A percentile compares a stretch with the other conserved stretches of the same genome.
Evolutionary conservation across 2,888 invertebrate species (phyloP).

Genomic region (Thecocarcelia acutangulata): DNA sequence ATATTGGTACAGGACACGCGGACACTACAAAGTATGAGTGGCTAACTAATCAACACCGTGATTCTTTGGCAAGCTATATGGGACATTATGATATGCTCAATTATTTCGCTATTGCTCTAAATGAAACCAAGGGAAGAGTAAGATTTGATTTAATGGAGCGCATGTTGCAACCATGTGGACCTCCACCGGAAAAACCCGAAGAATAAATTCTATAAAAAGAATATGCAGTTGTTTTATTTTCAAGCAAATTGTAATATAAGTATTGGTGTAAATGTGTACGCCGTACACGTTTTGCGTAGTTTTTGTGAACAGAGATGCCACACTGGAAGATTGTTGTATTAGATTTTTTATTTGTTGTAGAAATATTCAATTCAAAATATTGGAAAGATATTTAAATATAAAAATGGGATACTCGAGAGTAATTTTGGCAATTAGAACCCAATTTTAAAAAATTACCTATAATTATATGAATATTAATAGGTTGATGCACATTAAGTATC

Average conservation of each 20-base stretch:
- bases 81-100: conserved; percentile 97
- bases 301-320: too few species aligned
- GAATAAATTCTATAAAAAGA: conserved; percentile 83
- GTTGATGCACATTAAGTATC: conserved; percentile 1
- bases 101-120: conserved; percentile 96
- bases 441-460: conserved; percentile 84
- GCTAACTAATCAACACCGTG: conserved; percentile 98
- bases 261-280: too few species aligned
- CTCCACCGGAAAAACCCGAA: conserved; percentile 98
- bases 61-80: conserved; percentile 96
- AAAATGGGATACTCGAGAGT: too few species aligned
- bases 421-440: too few species aligned
- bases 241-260: too few species aligned
- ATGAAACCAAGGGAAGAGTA: conserved; percentile 97
- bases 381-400: too few species aligned
- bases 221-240: conserved; percentile 8
- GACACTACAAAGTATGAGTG: conserved; percentile 99
- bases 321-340: too few species aligned
- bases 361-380: too few species aligned
- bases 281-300: too few species aligned
- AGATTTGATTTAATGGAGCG: conserved; percentile 98
- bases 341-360: too few species aligned
- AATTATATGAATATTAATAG: conserved; percentile 20
- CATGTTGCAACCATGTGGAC: conserved; percentile 99
- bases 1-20: conserved; percentile 99